phyloP scores from a whole-genome alignment of 2,113 vertebrate genomes.

The Phylloscopus whistleri region DNA sequence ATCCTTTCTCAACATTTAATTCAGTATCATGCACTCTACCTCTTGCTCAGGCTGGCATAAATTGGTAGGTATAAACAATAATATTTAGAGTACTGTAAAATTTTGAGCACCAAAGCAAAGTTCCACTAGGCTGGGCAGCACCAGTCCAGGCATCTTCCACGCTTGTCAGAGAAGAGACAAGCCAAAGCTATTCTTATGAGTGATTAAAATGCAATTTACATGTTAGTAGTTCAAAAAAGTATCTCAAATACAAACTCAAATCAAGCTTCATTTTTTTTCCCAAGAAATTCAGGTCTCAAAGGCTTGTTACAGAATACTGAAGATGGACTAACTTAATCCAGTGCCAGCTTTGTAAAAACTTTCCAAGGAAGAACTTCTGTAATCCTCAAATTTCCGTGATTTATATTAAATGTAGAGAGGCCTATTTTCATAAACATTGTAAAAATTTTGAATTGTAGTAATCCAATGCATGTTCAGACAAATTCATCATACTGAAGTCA shows the following conservation, averaged over 20 bases:
- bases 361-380: neutral
- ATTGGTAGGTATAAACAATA: neutral
- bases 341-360: neutral
- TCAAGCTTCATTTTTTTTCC: neutral
- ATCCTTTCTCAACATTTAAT: neutral
- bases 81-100: neutral
- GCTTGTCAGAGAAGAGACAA: neutral
- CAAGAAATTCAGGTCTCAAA: neutral
- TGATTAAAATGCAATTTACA: neutral
- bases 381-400: neutral
- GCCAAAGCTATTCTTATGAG: neutral
- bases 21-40: neutral
- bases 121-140: neutral
- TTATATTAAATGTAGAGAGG: neutral
- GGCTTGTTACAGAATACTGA: neutral
- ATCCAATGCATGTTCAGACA: neutral
- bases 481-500: neutral
- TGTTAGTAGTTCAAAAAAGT: neutral
- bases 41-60: neutral
- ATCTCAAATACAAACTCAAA: neutral
- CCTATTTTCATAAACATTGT: neutral
- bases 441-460: neutral
- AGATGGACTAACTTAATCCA: neutral
- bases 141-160: neutral
- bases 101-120: neutral